phyloP scores from a whole-genome alignment of 2,113 vertebrate species.

The Chelonoidis abingdonii region DNA sequence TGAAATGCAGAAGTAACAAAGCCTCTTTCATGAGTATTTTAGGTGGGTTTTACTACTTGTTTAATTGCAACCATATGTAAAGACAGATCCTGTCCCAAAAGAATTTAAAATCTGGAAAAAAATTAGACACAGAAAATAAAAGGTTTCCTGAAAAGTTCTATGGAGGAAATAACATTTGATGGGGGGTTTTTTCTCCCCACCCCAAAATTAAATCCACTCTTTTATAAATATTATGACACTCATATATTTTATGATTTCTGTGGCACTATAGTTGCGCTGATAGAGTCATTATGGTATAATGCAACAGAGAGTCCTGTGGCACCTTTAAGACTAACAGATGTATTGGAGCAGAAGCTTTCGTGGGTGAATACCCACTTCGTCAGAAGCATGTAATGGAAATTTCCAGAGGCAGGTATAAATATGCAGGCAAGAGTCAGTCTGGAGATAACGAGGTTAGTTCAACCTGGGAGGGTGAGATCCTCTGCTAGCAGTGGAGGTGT shows the following conservation, averaged over 20 bases:
- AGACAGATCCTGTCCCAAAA: not conserved
- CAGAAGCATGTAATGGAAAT: no score
- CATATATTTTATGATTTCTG: not conserved
- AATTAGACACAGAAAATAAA: not conserved
- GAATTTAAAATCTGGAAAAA: not conserved
- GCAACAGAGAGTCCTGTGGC: not conserved
- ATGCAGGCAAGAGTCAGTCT: no score
- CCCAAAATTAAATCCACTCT: not conserved
- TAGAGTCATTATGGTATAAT: not conserved
- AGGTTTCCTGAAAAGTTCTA: not conserved
- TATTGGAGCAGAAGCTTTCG: no score
- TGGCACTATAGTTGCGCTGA: rapidly evolving
- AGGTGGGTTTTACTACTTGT: not conserved
- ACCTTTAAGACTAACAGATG: no score
- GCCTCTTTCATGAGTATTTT: not conserved
- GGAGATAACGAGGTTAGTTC: no score
- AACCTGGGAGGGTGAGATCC: no score
- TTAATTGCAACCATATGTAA: not conserved
- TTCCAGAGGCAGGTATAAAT: no score
- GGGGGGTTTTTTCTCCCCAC: no score
- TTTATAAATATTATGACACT: not conserved
- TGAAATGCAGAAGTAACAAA: not conserved
- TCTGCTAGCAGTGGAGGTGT: no score
- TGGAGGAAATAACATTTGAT: not conserved
- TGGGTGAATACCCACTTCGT: no score